A percentile compares a stretch with the other conserved stretches of the same genome.
Conservation (phyloP, 37 sponge, comb jelly and placozoan genomes). For the Amphimedon queenslandica region DNA sequence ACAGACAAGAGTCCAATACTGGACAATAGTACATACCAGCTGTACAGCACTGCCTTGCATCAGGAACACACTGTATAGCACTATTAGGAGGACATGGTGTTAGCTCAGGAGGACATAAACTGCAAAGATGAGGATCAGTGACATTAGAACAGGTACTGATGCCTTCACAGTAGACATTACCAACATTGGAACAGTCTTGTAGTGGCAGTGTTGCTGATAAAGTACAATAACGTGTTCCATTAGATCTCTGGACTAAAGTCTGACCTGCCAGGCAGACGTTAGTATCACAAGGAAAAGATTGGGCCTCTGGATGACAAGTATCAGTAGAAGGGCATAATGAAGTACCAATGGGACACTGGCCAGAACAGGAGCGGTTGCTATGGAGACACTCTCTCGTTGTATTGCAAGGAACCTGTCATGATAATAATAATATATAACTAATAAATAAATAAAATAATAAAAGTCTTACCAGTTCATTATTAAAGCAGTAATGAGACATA, state of each 20-base stretch:
- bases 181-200: constrained; percentile 16
- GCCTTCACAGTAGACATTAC: constrained; percentile 48
- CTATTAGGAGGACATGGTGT: constrained; percentile 37
- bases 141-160: constrained; percentile 41
- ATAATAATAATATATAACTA: neutral
- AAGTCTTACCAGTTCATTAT: constrained; percentile 4
- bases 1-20: constrained; percentile 41
- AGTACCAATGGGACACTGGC: constrained; percentile 45
- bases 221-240: constrained; percentile 32
- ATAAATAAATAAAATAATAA: neutral
- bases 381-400: constrained; percentile 38
- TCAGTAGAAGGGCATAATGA: constrained; percentile 72
- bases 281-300: constrained; percentile 63
- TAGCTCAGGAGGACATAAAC: constrained; percentile 42
- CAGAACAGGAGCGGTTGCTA: constrained; percentile 40
- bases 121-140: constrained; percentile 48
- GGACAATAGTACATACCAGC: constrained; percentile 33
- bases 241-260: constrained; percentile 38
- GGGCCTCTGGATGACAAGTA: constrained; percentile 47
- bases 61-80: constrained; percentile 41
- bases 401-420: constrained; percentile 44
- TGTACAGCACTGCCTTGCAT: constrained; percentile 37
- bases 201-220: constrained; percentile 10
- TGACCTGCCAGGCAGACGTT: constrained; percentile 64
- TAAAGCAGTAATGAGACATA: constrained; percentile 11